A percentile compares a stretch with the other conserved stretches of the same genome.
These are phyloP conservation scores for Zootermopsis nevadensis DNA, from an alignment of 2,888 invertebrate species.

Conservation along the genomic window DNA sequence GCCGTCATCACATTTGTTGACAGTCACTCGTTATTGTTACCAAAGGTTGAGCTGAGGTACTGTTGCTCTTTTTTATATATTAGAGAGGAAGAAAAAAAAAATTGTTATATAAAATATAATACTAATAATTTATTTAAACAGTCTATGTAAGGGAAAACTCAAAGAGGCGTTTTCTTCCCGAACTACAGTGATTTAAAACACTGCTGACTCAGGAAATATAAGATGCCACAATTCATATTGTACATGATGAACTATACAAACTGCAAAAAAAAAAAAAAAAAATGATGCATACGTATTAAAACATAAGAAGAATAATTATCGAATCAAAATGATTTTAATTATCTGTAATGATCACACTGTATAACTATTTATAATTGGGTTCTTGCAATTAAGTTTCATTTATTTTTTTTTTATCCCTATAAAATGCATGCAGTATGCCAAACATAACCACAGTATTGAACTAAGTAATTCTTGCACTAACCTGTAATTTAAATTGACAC, in stretches of 20 bases:
- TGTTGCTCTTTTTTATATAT: slow-evolving; percentile 41
- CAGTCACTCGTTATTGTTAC: slow-evolving; percentile 26
- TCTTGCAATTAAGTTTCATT: background rate
- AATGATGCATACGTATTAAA: slow-evolving; percentile 28
- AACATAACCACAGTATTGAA: background rate
- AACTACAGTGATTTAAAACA: slow-evolving; percentile 23
- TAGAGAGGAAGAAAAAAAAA: background rate
- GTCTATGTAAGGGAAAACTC: slow-evolving; percentile 3
- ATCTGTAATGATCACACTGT: slow-evolving; percentile 35
- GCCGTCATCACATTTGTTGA: slow-evolving; percentile 28
- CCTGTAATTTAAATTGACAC: slow-evolving; percentile 9
- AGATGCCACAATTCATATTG: slow-evolving; percentile 36
- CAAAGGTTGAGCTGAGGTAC: slow-evolving; percentile 22
- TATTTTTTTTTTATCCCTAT: background rate
- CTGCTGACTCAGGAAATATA: slow-evolving; percentile 37
- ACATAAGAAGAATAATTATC: slow-evolving; percentile 21
- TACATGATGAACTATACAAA: slow-evolving; percentile 24
- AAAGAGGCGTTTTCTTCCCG: slow-evolving; percentile 27
- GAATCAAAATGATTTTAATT: slow-evolving; percentile 38
- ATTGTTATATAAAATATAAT: slow-evolving; percentile 31
- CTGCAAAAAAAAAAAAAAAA: too few species aligned
- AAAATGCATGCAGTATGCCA: background rate
- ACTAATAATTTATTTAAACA: slow-evolving; percentile 40
- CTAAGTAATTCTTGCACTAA: slow-evolving; percentile 19
- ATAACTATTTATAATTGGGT: slow-evolving; percentile 12